Percentiles rank a stretch among this genome's conserved stretches.
Conservation (phyloP, 2,888 invertebrate species). For the Azorinus chamasolen region DNA sequence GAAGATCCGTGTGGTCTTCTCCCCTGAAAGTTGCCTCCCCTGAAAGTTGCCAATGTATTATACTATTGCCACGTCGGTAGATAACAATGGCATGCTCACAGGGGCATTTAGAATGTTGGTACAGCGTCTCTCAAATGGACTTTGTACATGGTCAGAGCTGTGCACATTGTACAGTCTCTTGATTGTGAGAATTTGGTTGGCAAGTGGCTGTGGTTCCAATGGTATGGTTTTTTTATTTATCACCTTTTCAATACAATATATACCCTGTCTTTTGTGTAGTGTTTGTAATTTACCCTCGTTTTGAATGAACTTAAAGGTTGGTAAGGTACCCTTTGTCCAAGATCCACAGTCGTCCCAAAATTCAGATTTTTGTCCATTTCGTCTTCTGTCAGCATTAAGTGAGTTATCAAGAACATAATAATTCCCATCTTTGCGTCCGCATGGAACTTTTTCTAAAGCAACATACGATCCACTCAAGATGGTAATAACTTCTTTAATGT, state of each 20-base stretch:
- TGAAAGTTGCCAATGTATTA: too few species aligned
- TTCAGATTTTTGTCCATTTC: conserved; percentile 2
- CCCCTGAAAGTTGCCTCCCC: too few species aligned
- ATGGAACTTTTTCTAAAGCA: conserved; percentile 5
- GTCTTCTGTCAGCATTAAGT: neutral
- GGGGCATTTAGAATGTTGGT: conserved; percentile 19
- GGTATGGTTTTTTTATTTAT: conserved; percentile 15
- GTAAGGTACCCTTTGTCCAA: conserved; percentile 4
- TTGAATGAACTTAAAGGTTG: too few species aligned
- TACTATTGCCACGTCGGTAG: too few species aligned
- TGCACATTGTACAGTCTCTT: conserved; percentile 22
- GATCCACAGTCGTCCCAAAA: conserved; percentile 35
- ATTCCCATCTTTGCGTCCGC: conserved; percentile 24
- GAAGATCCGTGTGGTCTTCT: neutral
- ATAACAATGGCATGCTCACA: too few species aligned
- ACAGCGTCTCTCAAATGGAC: conserved; percentile 12
- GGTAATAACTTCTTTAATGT: conserved; percentile 6
- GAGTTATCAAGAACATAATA: neutral
- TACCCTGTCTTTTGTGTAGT: neutral
- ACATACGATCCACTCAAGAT: conserved; percentile 5
- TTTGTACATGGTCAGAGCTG: too few species aligned
- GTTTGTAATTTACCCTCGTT: neutral
- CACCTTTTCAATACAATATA: conserved; percentile 14
- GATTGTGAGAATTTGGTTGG: conserved; percentile 2
- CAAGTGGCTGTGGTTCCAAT: conserved; percentile 16